Evolutionary conservation across 2,113 vertebrate genomes (phyloP), one percentile per base, ranked within the genome.

Genomic region (Pygoscelis antarcticus): DNA sequence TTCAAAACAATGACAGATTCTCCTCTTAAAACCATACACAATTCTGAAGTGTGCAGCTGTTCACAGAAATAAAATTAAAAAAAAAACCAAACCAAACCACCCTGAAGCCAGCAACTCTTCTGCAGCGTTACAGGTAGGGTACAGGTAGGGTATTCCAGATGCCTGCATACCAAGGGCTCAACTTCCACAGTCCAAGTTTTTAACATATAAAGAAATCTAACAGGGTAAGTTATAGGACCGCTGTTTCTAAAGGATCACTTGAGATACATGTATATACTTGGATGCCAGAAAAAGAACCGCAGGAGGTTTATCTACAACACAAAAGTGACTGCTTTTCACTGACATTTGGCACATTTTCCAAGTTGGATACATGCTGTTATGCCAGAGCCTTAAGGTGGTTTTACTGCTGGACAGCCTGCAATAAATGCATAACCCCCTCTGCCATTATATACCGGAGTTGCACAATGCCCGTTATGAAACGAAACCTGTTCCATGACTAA

Each of bases 1-100:
- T 95, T 83, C 95, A 96, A 96, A 97, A 97, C 93, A 96, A 79
- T 77, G 86, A 94, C 54, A 89, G 83, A 89, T 89, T 80, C 91
- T 89, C 74, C 69, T 89, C 88, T 87, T 46, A 69, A 87, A 97
- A 93, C 54, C 34, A 64, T 32, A 93, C 74, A 91, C 80, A 89
- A 57, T 57, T 87, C 61, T 79, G 42, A 94, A 95, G 34, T 3
- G 36, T 42, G 72, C 89, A 93, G 85, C 80, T 95, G 95, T 52
- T 72, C 69, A 79, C n/a, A 81, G 65, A 89, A 94, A 90, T 49
- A 92, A 68, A 14, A 38, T 38, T 38, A 8, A 54, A 55, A 17
- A 40, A 42, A 62, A 7, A 42, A 42, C 3, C 6, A 42, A 16
- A 15, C 13, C 42, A 42, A 25, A 11, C 3, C 6, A 61, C 27